Evolutionary conservation across 1,140 invertebrate genomes (phyloP), one percentile per base, ranked within the genome.

Genomic region (Agraylea sexmaculata): DNA sequence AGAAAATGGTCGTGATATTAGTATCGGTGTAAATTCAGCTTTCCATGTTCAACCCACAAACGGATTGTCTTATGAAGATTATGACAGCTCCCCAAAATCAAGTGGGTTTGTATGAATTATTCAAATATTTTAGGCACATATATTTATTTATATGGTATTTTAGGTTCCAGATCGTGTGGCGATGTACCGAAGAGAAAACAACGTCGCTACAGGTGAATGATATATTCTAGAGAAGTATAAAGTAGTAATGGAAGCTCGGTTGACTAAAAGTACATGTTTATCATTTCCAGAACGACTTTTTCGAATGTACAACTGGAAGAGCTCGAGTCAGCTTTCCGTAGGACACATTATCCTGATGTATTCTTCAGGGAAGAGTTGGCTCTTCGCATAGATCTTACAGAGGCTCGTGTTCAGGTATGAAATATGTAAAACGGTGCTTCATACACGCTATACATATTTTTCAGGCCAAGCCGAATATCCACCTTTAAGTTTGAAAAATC

Each of bases 281-380:
- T 36, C 8, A 25, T 32, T 62, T 59, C 13, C 51, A 73, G 87
- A 50, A 95, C 91, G 4, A 95, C 91, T 3, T 95, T 95, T 58
- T 92, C 86, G 7, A 88, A 87, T 51, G 78, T 83, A 43, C 91
- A 97, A 69, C 65, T 97, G 36, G 89, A 94, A 58, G 89, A 95
- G 60, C 60, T 97, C 35, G 93, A 97, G 59, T 75, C 83, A 30
- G 88, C 90, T 0, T 97, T 97, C 62, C 88, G 94, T 47, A 92
- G 90, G 53, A 91, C 87, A 3, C 93, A 97, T 57, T 96, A 96
- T 52, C 93, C 87, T 0, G 83, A 87, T 48, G 92, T 95, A 11
- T 95, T 96, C 66, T 94, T 93, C 51, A 73, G 86, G 16, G 89
- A 91, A 53, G 88, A 91, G 52, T 66, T 88, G 18, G 86, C 86